Percentiles rank a stretch among this genome's conserved stretches.
phyloP scores from a whole-genome alignment of 1,140 invertebrate genomes.

The Pseudoatta argentina region DNA sequence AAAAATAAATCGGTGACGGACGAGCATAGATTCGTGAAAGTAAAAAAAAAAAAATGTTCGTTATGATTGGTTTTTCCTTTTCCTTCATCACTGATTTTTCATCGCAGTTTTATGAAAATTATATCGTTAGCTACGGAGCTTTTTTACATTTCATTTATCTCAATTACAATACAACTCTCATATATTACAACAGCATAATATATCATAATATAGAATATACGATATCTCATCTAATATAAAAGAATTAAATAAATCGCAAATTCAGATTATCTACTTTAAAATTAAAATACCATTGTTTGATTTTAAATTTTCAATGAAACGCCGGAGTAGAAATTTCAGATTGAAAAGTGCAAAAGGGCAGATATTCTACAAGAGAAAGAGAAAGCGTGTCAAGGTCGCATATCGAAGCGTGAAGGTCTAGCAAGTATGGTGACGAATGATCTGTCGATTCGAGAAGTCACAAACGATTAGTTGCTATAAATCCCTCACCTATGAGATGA shows the following conservation, averaged over 20 bases:
- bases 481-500: neutral
- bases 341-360: conserved; percentile 47
- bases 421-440: conserved; percentile 53
- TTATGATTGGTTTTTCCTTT: neutral
- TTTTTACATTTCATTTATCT: neutral
- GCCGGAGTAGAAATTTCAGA: conserved; percentile 1
- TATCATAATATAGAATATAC: too few relatives aligned
- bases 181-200: neutral
- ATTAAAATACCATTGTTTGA: neutral
- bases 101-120: neutral
- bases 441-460: conserved; percentile 1
- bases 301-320: neutral
- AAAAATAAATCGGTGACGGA: neutral
- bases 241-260: conserved; percentile 1
- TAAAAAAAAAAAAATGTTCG: neutral
- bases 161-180: neutral
- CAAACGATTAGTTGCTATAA: neutral
- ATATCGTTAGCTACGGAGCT: conserved; percentile 3
- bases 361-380: conserved; percentile 54
- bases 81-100: neutral
- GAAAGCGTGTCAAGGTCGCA: conserved; percentile 80
- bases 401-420: conserved; percentile 70
- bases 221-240: neutral
- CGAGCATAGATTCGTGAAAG: neutral
- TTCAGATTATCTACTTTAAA: neutral